Percentiles rank a stretch among this genome's conserved stretches.
These are phyloP conservation scores for Desmodus rotundus DNA, from an alignment of 2,113 vertebrate genomes.

Conservation along the genomic window DNA sequence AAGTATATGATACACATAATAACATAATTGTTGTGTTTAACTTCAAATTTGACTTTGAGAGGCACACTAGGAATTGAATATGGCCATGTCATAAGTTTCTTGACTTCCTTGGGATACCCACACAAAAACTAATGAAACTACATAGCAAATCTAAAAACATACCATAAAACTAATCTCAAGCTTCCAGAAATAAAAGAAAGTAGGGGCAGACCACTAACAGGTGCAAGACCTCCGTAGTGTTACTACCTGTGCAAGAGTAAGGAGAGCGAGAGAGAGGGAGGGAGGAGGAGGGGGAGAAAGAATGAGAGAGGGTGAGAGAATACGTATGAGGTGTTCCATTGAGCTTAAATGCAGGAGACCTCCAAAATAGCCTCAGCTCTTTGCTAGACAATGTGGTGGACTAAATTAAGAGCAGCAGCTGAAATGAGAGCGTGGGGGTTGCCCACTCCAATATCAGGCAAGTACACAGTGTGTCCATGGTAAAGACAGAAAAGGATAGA, in stretches of 20 bases:
- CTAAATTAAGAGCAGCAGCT: conserved; percentile 12
- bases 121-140: neutral
- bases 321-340: neutral
- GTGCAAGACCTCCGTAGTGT: neutral
- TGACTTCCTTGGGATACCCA: neutral
- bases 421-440: neutral
- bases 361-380: neutral
- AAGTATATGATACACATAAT: neutral
- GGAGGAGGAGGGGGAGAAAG: no score
- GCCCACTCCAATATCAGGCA: neutral
- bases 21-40: neutral
- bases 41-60: neutral
- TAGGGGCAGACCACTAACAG: neutral
- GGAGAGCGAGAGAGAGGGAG: neutral
- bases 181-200: neutral
- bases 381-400: neutral
- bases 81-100: neutral
- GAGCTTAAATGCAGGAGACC: neutral
- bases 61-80: neutral
- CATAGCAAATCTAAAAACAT: neutral
- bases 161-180: neutral
- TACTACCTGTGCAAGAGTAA: neutral
- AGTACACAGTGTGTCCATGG: neutral
- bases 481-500: neutral
- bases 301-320: neutral